A percentile compares a stretch with the other conserved stretches of the same genome.
Conservation (phyloP, 35 echinoderm and acorn worm species). For the Anneissia japonica region DNA sequence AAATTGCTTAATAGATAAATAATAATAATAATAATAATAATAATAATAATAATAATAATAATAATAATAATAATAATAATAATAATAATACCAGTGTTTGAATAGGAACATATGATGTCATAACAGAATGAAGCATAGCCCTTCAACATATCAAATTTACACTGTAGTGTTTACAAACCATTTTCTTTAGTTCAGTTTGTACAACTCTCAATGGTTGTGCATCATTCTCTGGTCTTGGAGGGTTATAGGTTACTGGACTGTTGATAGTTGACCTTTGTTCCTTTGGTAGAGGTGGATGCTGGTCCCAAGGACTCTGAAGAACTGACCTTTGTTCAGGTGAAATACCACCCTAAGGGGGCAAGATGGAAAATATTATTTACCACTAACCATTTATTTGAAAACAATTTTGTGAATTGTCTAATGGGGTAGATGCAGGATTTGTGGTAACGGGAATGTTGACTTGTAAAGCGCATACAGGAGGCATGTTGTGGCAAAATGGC, state of each 20-base stretch:
- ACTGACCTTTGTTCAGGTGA: conserved; percentile 64
- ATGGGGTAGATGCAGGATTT: background rate
- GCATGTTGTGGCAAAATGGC: too few species aligned
- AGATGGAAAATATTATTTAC: background rate
- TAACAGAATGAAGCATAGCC: too few species aligned
- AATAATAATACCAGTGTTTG: too few species aligned
- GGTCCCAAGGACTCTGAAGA: conserved; percentile 61
- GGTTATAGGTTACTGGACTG: conserved; percentile 43
- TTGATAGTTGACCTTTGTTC: conserved; percentile 48
- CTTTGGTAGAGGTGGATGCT: conserved; percentile 30
- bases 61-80: too few species aligned
- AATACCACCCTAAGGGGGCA: background rate
- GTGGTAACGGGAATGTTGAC: background rate
- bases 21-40: too few species aligned
- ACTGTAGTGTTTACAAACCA: background rate
- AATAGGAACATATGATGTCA: too few species aligned
- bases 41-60: too few species aligned
- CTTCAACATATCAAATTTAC: too few species aligned
- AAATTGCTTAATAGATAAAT: too few species aligned
- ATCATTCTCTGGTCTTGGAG: background rate
- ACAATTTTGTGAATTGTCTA: background rate
- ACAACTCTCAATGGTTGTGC: background rate
- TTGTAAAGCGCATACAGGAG: too few species aligned
- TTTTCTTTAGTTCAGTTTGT: background rate
- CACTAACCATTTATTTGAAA: background rate